Evolutionary conservation across 2,888 invertebrate species (phyloP), one percentile per base, ranked within the genome.

Genomic region (Biston betularia): DNA sequence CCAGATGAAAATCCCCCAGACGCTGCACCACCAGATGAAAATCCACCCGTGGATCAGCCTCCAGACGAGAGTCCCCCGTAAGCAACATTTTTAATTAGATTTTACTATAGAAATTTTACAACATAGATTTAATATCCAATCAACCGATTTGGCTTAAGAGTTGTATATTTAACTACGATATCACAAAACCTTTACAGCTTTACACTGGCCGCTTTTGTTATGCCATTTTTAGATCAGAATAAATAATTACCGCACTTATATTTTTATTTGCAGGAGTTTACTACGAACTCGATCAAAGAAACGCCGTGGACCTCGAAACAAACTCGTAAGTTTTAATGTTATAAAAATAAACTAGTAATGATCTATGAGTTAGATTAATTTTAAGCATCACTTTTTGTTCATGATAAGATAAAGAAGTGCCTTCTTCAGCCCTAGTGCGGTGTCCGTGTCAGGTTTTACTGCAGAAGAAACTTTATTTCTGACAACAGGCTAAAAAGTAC

Each of bases 271-370:
- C 49, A 65, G 65, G 0, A 4, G 12, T 33, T 6, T 7, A 6
- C 10, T 60, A 0, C 50, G 65, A 40, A 12, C 0, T 14, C 62
- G 52, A 50, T 33, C 48, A 48, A 48, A 56, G 52, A 60, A 53
- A 52, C 14, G 15, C 14, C 67, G 70, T 10, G 52, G 42, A 57
- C 66, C 62, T 45, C 76, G 77, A 40, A 72, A 80, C 24, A 77
- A 79, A 77, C 58, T 82, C 12, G 82, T 83, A 73, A 79, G 80
- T 76, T 11, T 48, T 24, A 5, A 24, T 12, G 5, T 10, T 33
- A 33, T 48, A 48, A 10, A 33, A 33, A 33, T 46, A 46, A 1
- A 46, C n/a, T 0, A 1, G 24, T 48, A 48, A 8, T n/a, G n/a
- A n/a, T n/a, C n/a, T n/a, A n/a, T n/a, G n/a, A n/a, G n/a, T n/a